Conservation (phyloP, 2,797 vertebrate genomes). For the Anabas testudineus region DNA sequence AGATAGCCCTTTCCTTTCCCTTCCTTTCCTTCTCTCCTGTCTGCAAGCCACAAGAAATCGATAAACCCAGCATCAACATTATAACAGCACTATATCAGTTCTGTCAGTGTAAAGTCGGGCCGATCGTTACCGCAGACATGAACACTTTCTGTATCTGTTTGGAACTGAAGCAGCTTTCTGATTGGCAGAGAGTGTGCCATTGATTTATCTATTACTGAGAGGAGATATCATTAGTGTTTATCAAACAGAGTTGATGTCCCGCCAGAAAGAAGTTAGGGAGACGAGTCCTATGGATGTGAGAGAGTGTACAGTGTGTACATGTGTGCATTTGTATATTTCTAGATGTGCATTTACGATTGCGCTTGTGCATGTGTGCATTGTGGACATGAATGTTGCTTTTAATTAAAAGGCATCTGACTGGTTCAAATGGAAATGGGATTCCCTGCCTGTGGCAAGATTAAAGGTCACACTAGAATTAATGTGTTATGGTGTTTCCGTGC, state of each 20-base stretch:
- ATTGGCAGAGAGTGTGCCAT: slow-evolving; percentile 64
- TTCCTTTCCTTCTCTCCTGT: slow-evolving; percentile 22
- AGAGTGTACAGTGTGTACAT: slow-evolving; percentile 22
- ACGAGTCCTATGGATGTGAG: slow-evolving; percentile 18
- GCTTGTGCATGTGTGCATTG: background rate
- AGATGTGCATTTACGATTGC: slow-evolving; percentile 1
- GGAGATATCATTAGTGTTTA: slow-evolving; percentile 65
- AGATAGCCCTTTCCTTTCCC: slow-evolving; percentile 18
- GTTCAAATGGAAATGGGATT: slow-evolving; percentile 26
- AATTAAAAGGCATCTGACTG: slow-evolving; percentile 35
- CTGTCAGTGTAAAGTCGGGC: slow-evolving; percentile 46
- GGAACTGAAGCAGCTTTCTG: slow-evolving; percentile 62
- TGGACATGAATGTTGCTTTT: slow-evolving; percentile 20
- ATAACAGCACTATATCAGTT: slow-evolving; percentile 68
- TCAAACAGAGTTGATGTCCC: slow-evolving; percentile 57
- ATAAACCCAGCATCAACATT: slow-evolving; percentile 62
- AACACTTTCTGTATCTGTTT: slow-evolving; percentile 44
- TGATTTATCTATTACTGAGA: slow-evolving; percentile 70
- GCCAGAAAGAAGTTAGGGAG: slow-evolving; percentile 48
- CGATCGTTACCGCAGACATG: slow-evolving; percentile 60
- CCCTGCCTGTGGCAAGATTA: slow-evolving; percentile 33
- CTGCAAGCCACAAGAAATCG: slow-evolving; percentile 48
- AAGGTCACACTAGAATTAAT: slow-evolving; percentile 31
- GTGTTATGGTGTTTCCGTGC: background rate
- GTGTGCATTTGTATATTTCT: background rate